A percentile compares a stretch with the other conserved stretches of the same genome.
Evolutionary conservation across 2,797 vertebrate species (phyloP).

Genomic region (Myotis findleyi): DNA sequence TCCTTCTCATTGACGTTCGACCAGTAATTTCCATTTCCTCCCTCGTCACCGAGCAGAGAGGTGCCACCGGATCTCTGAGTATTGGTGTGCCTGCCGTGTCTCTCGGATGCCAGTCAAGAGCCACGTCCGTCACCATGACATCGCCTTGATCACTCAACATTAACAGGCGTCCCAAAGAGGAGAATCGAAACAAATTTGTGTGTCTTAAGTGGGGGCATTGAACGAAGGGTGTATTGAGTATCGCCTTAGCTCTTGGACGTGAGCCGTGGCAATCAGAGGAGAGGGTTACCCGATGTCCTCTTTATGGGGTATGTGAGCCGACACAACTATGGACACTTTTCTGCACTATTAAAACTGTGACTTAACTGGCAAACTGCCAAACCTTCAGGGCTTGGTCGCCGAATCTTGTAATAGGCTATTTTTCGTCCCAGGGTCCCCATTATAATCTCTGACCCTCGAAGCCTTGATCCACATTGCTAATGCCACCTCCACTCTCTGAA

Average conservation of each 20-base stretch:
- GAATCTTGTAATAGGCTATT: conserved; percentile 82
- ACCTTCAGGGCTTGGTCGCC: conserved; percentile 58
- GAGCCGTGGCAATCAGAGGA: conserved; percentile 57
- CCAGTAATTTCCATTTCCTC: not conserved
- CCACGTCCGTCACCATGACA: not conserved
- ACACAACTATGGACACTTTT: conserved; percentile 83
- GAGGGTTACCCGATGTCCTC: conserved; percentile 65
- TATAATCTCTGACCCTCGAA: conserved; percentile 64
- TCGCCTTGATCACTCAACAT: conserved; percentile 10
- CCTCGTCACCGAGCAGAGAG: not conserved
- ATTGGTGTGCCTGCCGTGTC: not conserved
- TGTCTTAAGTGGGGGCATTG: conserved; percentile 2
- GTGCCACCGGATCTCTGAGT: not conserved
- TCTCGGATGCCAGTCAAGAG: not conserved
- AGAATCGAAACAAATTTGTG: not conserved
- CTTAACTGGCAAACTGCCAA: conserved; percentile 77
- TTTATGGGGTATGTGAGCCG: conserved; percentile 83
- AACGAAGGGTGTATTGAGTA: not conserved
- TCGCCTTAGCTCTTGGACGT: conserved; percentile 62
- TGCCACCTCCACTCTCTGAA: not conserved
- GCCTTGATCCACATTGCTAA: not conserved
- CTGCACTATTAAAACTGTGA: conserved; percentile 84
- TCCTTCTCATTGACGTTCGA: not conserved
- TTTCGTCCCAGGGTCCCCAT: conserved; percentile 48
- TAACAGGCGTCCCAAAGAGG: not conserved